Evolutionary conservation across 2,888 invertebrate species (phyloP).

Genomic region (Bibio marci): DNA sequence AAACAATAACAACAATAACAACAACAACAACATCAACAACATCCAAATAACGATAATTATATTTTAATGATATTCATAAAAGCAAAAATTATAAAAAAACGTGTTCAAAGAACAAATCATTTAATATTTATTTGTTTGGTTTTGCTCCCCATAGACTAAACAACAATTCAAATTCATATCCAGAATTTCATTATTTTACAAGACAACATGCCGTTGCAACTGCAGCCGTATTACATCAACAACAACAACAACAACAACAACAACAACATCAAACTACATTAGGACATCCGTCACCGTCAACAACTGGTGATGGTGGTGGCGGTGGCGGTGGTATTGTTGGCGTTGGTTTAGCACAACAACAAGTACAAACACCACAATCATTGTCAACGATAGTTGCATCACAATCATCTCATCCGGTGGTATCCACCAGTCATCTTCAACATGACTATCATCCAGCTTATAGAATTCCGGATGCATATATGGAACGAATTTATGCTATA

Average conservation of each 20-base stretch:
- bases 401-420: not conserved
- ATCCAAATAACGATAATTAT: too few species aligned
- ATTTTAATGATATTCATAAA: too few species aligned
- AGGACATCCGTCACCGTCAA: not conserved
- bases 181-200: constrained; percentile 25
- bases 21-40: too few species aligned
- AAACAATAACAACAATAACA: too few species aligned
- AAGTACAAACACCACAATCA: not conserved
- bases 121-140: too few species aligned
- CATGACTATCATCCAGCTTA: constrained; percentile 45
- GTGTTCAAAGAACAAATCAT: too few species aligned
- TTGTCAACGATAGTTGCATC: not conserved
- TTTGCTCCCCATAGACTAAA: too few species aligned
- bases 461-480: constrained; percentile 48
- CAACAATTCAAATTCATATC: constrained; percentile 20
- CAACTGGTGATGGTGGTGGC: not conserved
- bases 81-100: too few species aligned
- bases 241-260: constrained; percentile 13
- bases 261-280: constrained; percentile 26
- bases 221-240: constrained; percentile 20
- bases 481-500: constrained; percentile 60
- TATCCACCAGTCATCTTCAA: constrained; percentile 29
- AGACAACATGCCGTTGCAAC: constrained; percentile 22
- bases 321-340: not conserved
- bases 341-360: not conserved